Base-by-base conservation (phyloP, 2,797 vertebrate species). In the Hippopotamyrus pictus region DNA sequence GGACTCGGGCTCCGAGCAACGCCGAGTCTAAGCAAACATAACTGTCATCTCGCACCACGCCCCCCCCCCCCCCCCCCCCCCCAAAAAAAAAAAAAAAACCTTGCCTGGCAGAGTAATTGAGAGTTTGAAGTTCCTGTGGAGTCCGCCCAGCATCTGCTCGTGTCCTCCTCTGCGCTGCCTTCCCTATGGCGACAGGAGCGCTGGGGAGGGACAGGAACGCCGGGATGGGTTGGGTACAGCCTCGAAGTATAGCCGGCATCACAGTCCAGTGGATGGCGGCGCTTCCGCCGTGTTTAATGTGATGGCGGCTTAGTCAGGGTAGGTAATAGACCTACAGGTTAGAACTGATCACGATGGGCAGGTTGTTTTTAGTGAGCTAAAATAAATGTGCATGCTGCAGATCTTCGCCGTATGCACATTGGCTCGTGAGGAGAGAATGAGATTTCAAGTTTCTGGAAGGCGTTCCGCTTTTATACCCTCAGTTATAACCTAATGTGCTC, bases 1-100 rank as follows among this genome's bases (percentile, higher is more conserved):
- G 54, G 37, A 44, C 25, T 87, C 33, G 87, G 88, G 82, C 86
- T 90, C 84, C 86, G 62, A 89, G 90, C 29, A 7, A 76, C 83
- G 14, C 41, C 4, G n/a, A 86, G 50, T 86, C 84, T 54, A n/a
- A 29, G 22, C 50, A 86, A 86, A 86, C 50, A 19, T 9, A 9
- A 54, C 25, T 17, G 46, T n/a, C 84, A 54, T 7, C 25, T 8
- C 9, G 22, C 46, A 25, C 33, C 33, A 86, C 44, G 46, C 44
- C n/a, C 50, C 3, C 50, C 0, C 48, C 48, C 25, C 14, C 5
- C 33, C 19, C n/a, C 37, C 37, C 3, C 37, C 37, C 37, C 37
- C 1, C 33, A 5, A 41, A 41, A 41, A 41, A 41, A 41, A 41
- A 44, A 46, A 76, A 33, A 76, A 65, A 62, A 1, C 9, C 41